Base-by-base conservation (phyloP, 2,113 vertebrate genomes). In the Elaphurus davidianus region DNA sequence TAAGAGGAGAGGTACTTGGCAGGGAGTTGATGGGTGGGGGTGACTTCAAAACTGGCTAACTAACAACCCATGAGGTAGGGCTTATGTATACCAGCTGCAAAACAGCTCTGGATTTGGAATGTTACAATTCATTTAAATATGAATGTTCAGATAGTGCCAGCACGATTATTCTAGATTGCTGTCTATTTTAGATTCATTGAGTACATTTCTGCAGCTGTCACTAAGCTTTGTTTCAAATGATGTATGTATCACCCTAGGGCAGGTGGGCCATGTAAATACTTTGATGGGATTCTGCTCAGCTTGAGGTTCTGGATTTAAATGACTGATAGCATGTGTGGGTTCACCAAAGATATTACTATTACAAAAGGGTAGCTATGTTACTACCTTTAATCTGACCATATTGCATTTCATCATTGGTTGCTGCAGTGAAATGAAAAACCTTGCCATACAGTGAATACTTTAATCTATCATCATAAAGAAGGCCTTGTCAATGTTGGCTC, bases 191-290 rank as follows among this genome's bases (percentile, higher is more conserved):
- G 98, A 98, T 89, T 76, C 87, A 81, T 92, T 60, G 87, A 96
- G 78, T 84, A 54, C 36, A 96, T 98, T 98, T 98, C 94, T 98
- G 98, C 99, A 99, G 99, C 99, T 99, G 99, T 99, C 98, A 98
- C 98, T 97, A 97, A 98, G 94, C 98, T 99, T 98, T 95, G 98
- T 94, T 95, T 98, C 98, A 98, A 97, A 98, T 98, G 98, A 99
- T 98, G 98, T 98, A 98, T 98, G 98, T 97, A 96, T 98, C 98
- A 97, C 98, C 96, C 95, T 97, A 94, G 96, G 96, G 99, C 98
- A 99, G 98, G 96, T 96, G 98, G 98, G 94, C 93, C 98, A 95
- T 96, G 43, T 97, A 98, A 98, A 96, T 98, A 98, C 98, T 99
- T 98, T 98, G 98, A 99, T 99, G 98, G 97, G 96, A 98, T 98